Conservation (phyloP, 2,113 vertebrate genomes). For the Plecotus auritus region DNA sequence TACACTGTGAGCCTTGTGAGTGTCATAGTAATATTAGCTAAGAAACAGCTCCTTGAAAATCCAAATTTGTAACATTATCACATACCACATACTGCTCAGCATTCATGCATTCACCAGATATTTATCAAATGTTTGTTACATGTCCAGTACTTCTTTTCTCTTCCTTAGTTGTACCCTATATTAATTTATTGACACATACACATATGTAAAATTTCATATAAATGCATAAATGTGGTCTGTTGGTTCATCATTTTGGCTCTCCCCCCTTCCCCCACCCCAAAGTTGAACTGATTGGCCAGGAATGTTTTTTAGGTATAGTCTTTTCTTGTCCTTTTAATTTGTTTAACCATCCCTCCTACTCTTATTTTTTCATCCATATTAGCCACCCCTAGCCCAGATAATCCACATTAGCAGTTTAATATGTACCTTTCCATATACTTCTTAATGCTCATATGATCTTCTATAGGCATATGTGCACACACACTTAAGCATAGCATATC, state of each 20-base stretch:
- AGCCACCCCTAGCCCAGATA: neutral
- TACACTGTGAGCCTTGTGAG: neutral
- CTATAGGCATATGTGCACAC: neutral
- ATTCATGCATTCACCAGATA: neutral
- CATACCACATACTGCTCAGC: neutral
- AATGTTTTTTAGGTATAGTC: neutral
- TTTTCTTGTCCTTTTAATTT: neutral
- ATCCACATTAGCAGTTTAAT: neutral
- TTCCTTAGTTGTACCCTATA: neutral
- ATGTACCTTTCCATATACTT: neutral
- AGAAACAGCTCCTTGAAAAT: neutral
- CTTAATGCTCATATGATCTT: neutral
- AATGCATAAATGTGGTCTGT: neutral
- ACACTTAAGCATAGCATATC: neutral
- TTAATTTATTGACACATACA: neutral
- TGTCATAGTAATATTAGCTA: neutral
- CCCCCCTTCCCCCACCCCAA: accelerated
- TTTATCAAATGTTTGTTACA: neutral
- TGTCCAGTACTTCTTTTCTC: neutral
- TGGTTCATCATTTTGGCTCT: neutral
- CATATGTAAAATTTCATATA: neutral
- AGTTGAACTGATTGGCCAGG: neutral
- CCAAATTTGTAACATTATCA: neutral
- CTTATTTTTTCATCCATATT: neutral
- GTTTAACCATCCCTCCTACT: neutral